These are phyloP conservation scores for Pelodiscus sinensis DNA, from an alignment of 2,113 vertebrate genomes.

Conservation along the genomic window DNA sequence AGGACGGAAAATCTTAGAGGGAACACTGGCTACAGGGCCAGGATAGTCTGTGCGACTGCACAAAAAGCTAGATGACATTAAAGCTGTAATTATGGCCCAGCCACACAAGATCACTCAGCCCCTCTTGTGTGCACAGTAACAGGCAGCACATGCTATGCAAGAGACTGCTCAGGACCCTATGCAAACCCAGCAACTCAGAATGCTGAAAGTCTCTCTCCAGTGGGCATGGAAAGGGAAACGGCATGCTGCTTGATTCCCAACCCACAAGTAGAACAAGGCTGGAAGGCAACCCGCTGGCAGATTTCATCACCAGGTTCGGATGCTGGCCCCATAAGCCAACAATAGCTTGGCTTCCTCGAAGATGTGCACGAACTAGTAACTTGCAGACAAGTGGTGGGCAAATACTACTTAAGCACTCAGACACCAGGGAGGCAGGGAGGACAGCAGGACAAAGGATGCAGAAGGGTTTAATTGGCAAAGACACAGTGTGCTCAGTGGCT, in stretches of 20 bases:
- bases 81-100: too few species aligned
- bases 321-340: background rate
- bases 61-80: background rate
- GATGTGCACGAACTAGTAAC: background rate
- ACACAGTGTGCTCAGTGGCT: background rate
- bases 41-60: background rate
- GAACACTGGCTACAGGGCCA: background rate
- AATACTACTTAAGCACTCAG: background rate
- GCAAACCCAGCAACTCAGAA: background rate
- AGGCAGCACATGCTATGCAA: background rate
- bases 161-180: background rate
- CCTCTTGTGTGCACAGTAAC: background rate
- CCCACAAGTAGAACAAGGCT: background rate
- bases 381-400: background rate
- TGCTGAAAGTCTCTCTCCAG: background rate
- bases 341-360: background rate
- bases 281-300: background rate
- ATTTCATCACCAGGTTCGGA: background rate
- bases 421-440: background rate
- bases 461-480: background rate
- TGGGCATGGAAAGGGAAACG: background rate
- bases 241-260: background rate
- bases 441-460: constrained; percentile 6
- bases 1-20: too few species aligned
- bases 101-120: background rate